Evolutionary conservation across 2,888 invertebrate species (phyloP).

Genomic region (Reticulitermes lucifugus): DNA sequence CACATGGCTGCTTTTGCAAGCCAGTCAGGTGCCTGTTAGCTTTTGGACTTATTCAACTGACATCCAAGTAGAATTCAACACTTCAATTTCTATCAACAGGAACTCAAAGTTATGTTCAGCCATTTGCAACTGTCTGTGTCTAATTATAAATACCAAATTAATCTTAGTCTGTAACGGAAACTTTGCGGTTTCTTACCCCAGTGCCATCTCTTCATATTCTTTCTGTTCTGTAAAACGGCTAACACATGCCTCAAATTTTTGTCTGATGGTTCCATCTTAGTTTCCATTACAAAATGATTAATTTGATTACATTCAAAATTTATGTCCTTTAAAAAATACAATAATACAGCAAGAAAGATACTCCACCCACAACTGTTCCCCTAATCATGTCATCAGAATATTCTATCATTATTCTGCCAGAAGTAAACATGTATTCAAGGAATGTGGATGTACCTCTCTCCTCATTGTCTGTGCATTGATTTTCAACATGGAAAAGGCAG

Average conservation of each 20-base stretch:
- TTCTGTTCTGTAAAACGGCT: too few species aligned
- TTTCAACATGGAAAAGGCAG: too few species aligned
- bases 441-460: too few species aligned
- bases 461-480: too few species aligned
- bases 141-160: not conserved
- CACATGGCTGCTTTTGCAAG: not conserved
- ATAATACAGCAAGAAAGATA: not conserved
- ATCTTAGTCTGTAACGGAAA: not conserved
- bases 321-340: not conserved
- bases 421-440: not conserved
- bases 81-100: not conserved
- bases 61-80: not conserved
- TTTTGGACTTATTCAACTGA: not conserved
- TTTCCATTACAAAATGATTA: not conserved
- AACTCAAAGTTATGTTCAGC: not conserved
- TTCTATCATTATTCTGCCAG: not conserved
- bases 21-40: constrained; percentile 4
- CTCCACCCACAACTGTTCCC: not conserved
- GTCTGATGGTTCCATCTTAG: not conserved
- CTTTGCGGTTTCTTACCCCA: not conserved
- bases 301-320: not conserved
- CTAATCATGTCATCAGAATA: not conserved
- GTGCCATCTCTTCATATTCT: too few species aligned
- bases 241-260: too few species aligned
- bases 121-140: not conserved